Evolutionary conservation across 2,797 vertebrate genomes (phyloP).

Genomic region (Sorex maritimensis): DNA sequence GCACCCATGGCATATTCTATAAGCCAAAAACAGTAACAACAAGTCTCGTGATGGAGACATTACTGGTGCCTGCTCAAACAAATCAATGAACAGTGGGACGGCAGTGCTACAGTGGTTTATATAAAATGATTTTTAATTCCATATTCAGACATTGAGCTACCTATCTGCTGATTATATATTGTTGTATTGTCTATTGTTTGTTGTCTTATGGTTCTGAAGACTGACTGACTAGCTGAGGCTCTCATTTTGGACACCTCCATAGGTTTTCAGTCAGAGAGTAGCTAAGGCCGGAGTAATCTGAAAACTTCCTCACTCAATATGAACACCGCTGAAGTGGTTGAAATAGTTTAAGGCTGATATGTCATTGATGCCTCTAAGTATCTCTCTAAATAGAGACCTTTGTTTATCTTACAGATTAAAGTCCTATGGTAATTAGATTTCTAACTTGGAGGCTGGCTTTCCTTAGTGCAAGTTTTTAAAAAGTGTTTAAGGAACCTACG

Average conservation of each 20-base stretch:
- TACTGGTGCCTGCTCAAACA: no score
- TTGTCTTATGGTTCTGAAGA: not conserved
- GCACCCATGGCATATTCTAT: no score
- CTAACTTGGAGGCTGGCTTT: slow-evolving; percentile 7
- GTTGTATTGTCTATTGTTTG: not conserved
- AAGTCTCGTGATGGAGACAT: no score
- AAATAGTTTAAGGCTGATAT: slow-evolving; percentile 28
- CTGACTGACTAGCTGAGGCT: not conserved
- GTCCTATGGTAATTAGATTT: not conserved
- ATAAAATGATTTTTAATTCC: not conserved
- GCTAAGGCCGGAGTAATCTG: not conserved
- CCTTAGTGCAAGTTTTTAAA: not conserved
- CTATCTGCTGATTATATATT: not conserved
- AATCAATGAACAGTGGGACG: no score
- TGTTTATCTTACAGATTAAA: not conserved
- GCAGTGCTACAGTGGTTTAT: not conserved
- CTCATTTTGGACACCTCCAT: not conserved
- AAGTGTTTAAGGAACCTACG: not conserved
- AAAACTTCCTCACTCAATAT: slow-evolving; percentile 19
- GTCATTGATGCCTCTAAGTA: not conserved
- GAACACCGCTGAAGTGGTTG: slow-evolving; percentile 2
- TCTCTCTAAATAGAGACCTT: not conserved
- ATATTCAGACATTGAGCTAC: not conserved
- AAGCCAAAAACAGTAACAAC: no score
- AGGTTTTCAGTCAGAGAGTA: not conserved